phyloP scores from a whole-genome alignment of 2,113 vertebrate species.

The Myotis lucifugus region DNA sequence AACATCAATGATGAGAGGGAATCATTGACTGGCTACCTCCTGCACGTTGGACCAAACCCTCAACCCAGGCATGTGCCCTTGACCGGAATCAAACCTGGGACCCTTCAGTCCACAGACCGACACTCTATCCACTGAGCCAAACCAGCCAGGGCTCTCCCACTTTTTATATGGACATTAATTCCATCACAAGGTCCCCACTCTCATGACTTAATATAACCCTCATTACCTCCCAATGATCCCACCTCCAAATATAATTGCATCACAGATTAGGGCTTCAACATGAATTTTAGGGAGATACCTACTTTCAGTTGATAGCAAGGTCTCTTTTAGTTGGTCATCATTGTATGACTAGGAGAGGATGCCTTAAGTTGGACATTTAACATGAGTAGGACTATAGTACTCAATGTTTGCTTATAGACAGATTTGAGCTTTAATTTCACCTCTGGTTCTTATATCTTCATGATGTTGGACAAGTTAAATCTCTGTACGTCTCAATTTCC shows the following conservation, averaged over 20 bases:
- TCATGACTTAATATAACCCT: not conserved
- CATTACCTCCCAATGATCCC: not conserved
- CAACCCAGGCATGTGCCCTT: too few relatives aligned
- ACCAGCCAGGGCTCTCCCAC: not conserved
- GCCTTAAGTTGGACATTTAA: not conserved
- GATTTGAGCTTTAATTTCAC: not conserved
- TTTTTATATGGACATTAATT: not conserved
- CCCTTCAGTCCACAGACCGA: too few relatives aligned
- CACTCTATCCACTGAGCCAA: too few relatives aligned
- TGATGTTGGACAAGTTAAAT: not conserved
- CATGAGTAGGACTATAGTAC: rapidly evolving
- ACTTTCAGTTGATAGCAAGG: not conserved
- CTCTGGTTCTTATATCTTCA: not conserved
- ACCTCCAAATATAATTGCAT: not conserved
- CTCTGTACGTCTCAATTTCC: not conserved
- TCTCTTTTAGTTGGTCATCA: not conserved
- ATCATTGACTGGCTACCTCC: too few relatives aligned
- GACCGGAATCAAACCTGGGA: too few relatives aligned
- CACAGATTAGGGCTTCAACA: not conserved
- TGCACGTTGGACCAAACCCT: too few relatives aligned
- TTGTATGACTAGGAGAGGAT: not conserved
- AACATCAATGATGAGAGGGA: too few relatives aligned
- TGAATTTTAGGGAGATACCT: not conserved
- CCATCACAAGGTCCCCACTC: not conserved
- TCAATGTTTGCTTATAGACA: not conserved